Evolutionary conservation across 2,888 invertebrate genomes (phyloP).

Genomic region (Tinea semifulvella): DNA sequence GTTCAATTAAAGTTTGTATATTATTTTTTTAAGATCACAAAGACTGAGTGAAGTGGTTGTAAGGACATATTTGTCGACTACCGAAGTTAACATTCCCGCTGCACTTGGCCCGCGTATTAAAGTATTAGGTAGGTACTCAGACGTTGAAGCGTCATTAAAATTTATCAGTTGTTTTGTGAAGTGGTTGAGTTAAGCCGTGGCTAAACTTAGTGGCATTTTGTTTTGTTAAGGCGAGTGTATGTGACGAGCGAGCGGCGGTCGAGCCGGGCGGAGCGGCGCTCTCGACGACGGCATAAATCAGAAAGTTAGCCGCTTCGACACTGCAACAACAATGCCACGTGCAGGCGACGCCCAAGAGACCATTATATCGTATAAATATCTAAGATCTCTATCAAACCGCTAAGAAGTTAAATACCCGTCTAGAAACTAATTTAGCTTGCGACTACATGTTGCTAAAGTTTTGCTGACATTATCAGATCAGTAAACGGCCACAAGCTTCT

Average conservation of each 20-base stretch:
- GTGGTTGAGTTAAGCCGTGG: slow-evolving; percentile 36
- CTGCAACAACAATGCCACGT: slow-evolving; percentile 34
- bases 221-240: slow-evolving; percentile 37
- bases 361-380: slow-evolving; percentile 18
- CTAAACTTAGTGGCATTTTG: slow-evolving; percentile 39
- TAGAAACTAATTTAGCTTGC: too few species aligned
- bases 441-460: too few species aligned
- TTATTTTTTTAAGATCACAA: too few species aligned
- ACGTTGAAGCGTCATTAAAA: slow-evolving; percentile 24
- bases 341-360: slow-evolving; percentile 25
- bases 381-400: too few species aligned
- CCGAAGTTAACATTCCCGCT: slow-evolving; percentile 6
- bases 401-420: too few species aligned
- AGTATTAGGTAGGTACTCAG: slow-evolving; percentile 12
- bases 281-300: slow-evolving; percentile 27
- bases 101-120: too few species aligned
- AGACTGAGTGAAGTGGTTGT: too few species aligned
- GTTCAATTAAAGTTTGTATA: too few species aligned
- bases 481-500: too few species aligned
- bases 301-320: slow-evolving; percentile 31
- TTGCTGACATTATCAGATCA: too few species aligned
- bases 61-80: slow-evolving; percentile 6
- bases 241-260: slow-evolving; percentile 25
- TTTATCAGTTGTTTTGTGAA: slow-evolving; percentile 34
- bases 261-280: slow-evolving; percentile 12